Conservation (phyloP, 2,888 invertebrate genomes). For the Nemapogon koenigi region DNA sequence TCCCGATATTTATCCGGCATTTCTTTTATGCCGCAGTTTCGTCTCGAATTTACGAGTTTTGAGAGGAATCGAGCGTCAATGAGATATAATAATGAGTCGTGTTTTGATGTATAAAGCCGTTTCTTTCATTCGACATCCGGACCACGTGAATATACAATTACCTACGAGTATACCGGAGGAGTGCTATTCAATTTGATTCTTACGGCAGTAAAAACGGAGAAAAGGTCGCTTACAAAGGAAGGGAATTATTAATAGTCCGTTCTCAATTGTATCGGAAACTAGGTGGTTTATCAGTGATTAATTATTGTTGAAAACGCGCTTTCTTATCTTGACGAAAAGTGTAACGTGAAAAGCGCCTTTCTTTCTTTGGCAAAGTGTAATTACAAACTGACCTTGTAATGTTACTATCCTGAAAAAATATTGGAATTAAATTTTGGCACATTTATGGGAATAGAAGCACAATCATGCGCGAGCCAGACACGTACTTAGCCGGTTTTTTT, state of each 20-base stretch:
- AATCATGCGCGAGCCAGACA: too few species aligned
- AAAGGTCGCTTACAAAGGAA: slow-evolving; percentile 5
- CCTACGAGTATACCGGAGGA: slow-evolving; percentile 20
- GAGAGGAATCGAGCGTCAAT: slow-evolving; percentile 16
- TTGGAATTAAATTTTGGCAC: too few species aligned
- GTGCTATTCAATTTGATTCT: slow-evolving; percentile 5
- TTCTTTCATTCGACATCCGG: slow-evolving; percentile 50
- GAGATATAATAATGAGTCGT: slow-evolving; percentile 32
- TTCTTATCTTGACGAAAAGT: slow-evolving; percentile 1
- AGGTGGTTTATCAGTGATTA: slow-evolving; percentile 7
- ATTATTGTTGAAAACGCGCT: slow-evolving; percentile 1
- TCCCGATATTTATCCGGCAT: slow-evolving; percentile 51
- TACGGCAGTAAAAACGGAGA: slow-evolving; percentile 7
- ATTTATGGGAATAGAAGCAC: too few species aligned
- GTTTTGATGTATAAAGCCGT: slow-evolving; percentile 41
- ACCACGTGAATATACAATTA: slow-evolving; percentile 42
- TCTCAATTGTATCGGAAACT: slow-evolving; percentile 8
- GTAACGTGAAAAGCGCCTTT: too few species aligned
- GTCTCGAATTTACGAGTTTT: slow-evolving; percentile 54
- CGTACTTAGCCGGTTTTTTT: too few species aligned
- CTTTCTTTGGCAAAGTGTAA: too few species aligned
- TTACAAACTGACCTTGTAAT: too few species aligned
- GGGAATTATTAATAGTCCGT: slow-evolving; percentile 8
- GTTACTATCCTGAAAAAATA: too few species aligned
- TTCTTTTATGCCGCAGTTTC: slow-evolving; percentile 46